Evolutionary conservation across 2,113 vertebrate genomes (phyloP).

Genomic region (Piliocolobus tephrosceles): DNA sequence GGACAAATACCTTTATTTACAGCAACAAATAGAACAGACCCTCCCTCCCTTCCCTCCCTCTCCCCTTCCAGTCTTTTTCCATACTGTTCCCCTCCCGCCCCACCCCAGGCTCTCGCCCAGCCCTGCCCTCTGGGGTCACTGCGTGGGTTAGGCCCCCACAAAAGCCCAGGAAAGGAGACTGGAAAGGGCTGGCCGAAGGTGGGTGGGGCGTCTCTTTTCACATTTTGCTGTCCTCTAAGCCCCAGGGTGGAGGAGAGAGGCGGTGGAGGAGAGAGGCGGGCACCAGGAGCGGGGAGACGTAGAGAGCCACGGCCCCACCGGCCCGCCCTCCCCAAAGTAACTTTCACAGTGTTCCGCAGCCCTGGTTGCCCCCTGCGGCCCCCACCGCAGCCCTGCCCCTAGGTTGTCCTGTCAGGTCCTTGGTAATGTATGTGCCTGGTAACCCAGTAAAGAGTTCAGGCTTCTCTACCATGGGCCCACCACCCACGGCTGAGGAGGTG

Average conservation of each 20-base stretch:
- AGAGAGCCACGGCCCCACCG: neutral
- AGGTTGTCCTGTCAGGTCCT: neutral
- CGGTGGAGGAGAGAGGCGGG: neutral
- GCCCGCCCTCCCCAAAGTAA: neutral
- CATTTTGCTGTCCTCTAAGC: slow-evolving; percentile 66
- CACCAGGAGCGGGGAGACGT: slow-evolving; percentile 44
- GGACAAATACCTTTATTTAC: slow-evolving; percentile 84
- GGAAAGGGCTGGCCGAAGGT: neutral
- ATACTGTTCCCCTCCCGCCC: neutral
- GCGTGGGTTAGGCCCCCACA: neutral
- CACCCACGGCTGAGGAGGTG: neutral
- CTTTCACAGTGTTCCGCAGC: slow-evolving; percentile 75
- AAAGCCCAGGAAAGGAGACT: neutral
- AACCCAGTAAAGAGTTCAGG: neutral
- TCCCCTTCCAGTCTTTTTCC: slow-evolving; percentile 60
- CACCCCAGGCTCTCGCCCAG: neutral
- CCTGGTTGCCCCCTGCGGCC: neutral
- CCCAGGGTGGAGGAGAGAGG: neutral
- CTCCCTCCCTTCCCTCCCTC: neutral
- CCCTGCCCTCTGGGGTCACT: neutral
- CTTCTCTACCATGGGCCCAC: neutral
- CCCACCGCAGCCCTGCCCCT: neutral
- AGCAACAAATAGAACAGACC: slow-evolving; percentile 70
- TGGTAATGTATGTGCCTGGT: neutral
- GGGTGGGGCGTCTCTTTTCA: slow-evolving; percentile 57